Conservation (phyloP, 2,797 vertebrate genomes). For the Yasuhikotakia modesta region DNA sequence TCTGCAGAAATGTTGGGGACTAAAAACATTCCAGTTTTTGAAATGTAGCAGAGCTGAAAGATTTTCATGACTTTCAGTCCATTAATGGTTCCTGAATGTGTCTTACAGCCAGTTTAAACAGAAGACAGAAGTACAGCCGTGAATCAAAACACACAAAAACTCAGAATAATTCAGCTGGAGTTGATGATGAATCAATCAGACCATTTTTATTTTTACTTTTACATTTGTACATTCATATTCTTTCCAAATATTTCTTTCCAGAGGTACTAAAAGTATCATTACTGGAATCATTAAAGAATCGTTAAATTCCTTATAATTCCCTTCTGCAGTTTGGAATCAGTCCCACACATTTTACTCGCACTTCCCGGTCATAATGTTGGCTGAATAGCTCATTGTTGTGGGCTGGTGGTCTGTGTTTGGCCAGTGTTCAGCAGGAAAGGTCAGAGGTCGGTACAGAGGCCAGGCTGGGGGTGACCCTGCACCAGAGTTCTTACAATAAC, state of each 20-base stretch:
- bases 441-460: slow-evolving; percentile 65
- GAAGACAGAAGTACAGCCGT: not conserved
- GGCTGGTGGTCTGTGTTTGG: slow-evolving; percentile 72
- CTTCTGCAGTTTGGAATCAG: not conserved
- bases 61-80: not conserved
- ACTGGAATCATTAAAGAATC: not conserved
- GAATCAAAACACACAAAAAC: not conserved
- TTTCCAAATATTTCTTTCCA: not conserved
- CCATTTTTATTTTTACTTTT: no score
- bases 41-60: not conserved
- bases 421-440: slow-evolving; percentile 66
- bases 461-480: slow-evolving; percentile 63
- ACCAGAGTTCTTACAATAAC: slow-evolving; percentile 76
- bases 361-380: slow-evolving; percentile 30
- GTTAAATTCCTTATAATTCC: not conserved
- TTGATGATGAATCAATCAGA: not conserved
- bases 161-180: not conserved
- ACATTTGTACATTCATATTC: not conserved
- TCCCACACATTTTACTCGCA: slow-evolving; percentile 1
- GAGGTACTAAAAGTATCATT: not conserved
- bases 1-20: not conserved
- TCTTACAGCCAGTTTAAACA: not conserved
- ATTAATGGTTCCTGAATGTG: not conserved
- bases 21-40: not conserved
- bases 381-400: slow-evolving; percentile 70